These are phyloP conservation scores for Intellagama lesueurii DNA, from an alignment of 2,797 vertebrate species.

Conservation along the genomic window DNA sequence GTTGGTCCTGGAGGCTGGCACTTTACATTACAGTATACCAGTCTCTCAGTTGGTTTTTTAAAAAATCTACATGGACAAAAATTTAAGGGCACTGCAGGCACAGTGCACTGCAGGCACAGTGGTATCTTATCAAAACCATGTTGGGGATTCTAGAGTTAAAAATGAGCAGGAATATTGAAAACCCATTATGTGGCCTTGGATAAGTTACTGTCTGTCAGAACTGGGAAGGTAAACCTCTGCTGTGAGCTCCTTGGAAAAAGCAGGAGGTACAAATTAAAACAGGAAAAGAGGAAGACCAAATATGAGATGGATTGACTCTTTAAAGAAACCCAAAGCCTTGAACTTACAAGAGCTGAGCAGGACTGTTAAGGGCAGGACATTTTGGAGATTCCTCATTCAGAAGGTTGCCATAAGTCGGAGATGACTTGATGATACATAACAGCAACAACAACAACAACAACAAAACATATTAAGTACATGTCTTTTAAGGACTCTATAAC, in stretches of 20 bases:
- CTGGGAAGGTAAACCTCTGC: not conserved
- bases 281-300: too few relatives aligned
- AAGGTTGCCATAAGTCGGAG: too few relatives aligned
- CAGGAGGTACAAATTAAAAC: not conserved
- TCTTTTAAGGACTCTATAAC: not conserved
- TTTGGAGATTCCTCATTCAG: too few relatives aligned
- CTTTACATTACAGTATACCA: not conserved
- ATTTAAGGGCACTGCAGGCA: not conserved
- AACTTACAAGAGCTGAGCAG: too few relatives aligned
- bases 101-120: not conserved
- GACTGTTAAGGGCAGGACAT: too few relatives aligned
- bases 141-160: not conserved
- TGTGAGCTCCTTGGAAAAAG: not conserved
- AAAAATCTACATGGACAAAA: not conserved
- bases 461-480: too few relatives aligned
- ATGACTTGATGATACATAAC: too few relatives aligned
- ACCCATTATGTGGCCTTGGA: not conserved
- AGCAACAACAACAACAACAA: too few relatives aligned
- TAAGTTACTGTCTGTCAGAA: not conserved
- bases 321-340: too few relatives aligned
- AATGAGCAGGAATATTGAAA: not conserved
- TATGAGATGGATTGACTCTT: too few relatives aligned
- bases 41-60: not conserved
- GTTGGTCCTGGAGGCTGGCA: not conserved
- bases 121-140: not conserved